A percentile compares a stretch with the other conserved stretches of the same genome.
Evolutionary conservation across 2,797 vertebrate species (phyloP).

Genomic region (Esox masquinongy): DNA sequence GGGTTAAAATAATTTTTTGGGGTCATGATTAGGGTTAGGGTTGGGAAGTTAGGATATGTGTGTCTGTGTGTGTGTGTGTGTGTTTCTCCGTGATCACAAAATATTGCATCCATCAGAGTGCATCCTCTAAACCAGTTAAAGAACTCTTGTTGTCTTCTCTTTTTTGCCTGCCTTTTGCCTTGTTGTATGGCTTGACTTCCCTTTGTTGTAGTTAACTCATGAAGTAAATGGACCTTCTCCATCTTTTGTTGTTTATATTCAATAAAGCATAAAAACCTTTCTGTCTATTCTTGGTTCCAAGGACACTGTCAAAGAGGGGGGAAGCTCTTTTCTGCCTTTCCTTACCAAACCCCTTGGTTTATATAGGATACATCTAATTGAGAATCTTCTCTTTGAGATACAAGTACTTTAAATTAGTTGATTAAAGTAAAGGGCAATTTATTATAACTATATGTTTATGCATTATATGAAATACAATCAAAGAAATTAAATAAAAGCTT

Average conservation of each 20-base stretch:
- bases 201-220: slow-evolving; percentile 34
- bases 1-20: too few species aligned
- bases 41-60: not conserved
- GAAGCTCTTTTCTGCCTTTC: slow-evolving; percentile 51
- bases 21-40: too few species aligned
- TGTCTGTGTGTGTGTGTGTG: not conserved
- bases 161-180: slow-evolving; percentile 3
- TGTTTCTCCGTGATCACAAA: slow-evolving; percentile 30
- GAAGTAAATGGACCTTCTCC: slow-evolving; percentile 31
- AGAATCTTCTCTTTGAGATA: slow-evolving; percentile 24
- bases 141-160: slow-evolving; percentile 21
- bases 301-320: slow-evolving; percentile 53
- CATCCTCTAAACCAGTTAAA: slow-evolving; percentile 22
- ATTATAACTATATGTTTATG: not conserved
- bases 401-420: not conserved
- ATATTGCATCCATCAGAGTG: slow-evolving; percentile 24
- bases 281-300: slow-evolving; percentile 54
- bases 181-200: slow-evolving; percentile 15
- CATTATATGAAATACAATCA: not conserved
- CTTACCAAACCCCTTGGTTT: slow-evolving; percentile 22
- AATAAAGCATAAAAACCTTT: slow-evolving; percentile 53
- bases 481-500: not conserved
- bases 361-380: slow-evolving; percentile 26
- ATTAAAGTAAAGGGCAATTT: not conserved
- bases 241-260: slow-evolving; percentile 56